Evolutionary conservation across 2,888 invertebrate genomes (phyloP).

Genomic region (Phalangium opilio): DNA sequence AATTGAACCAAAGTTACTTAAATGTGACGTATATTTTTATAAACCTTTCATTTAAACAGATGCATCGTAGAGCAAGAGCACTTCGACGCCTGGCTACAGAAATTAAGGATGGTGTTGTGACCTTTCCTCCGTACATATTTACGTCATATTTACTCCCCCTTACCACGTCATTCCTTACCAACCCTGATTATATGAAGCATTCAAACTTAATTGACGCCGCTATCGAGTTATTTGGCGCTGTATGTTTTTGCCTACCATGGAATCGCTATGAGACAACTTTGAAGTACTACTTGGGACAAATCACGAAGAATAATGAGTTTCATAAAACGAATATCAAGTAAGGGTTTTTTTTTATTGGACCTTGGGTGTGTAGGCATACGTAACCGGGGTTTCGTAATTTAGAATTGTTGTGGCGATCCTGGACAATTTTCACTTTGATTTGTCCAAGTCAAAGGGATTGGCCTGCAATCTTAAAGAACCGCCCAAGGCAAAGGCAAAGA

Average conservation of each 20-base stretch:
- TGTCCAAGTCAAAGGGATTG: conserved; percentile 29
- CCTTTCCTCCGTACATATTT: conserved; percentile 39
- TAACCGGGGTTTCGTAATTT: conserved; percentile 9
- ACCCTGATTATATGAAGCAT: conserved; percentile 55
- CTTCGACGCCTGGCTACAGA: conserved; percentile 43
- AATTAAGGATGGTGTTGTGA: conserved; percentile 24
- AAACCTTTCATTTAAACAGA: conserved; percentile 41
- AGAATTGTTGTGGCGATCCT: conserved; percentile 46
- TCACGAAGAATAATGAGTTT: conserved; percentile 50
- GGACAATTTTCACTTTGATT: conserved; percentile 82
- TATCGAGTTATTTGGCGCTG: conserved; percentile 57
- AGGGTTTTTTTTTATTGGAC: conserved; percentile 5
- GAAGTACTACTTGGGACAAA: conserved; percentile 58
- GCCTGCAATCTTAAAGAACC: background rate
- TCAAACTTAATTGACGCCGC: conserved; percentile 69
- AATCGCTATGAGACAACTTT: conserved; percentile 68
- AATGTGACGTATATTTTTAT: background rate
- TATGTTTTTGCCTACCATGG: conserved; percentile 71
- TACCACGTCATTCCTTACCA: conserved; percentile 59
- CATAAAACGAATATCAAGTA: conserved; percentile 61
- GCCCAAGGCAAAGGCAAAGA: background rate
- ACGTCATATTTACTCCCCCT: conserved; percentile 74
- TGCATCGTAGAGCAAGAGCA: conserved; percentile 69
- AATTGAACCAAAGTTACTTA: background rate
- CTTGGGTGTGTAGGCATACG: background rate